A percentile compares a stretch with the other conserved stretches of the same genome.
Conservation (phyloP, 2,113 vertebrate species). For the Strix aluco region DNA sequence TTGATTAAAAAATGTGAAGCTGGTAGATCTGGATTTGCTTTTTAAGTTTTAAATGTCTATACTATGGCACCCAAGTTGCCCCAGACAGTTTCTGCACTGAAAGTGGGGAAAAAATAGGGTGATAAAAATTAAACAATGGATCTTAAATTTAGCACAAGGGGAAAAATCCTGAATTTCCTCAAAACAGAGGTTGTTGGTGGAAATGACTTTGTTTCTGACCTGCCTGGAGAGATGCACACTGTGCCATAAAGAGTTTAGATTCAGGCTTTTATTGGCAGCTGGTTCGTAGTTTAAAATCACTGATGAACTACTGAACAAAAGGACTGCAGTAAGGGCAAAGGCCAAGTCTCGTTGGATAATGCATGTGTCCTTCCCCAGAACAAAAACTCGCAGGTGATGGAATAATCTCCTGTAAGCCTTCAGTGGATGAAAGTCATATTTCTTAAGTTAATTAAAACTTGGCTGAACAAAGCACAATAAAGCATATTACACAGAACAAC, state of each 20-base stretch:
- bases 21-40: neutral
- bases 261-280: neutral
- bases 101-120: neutral
- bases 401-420: neutral
- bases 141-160: neutral
- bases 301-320: neutral
- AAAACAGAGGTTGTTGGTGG: neutral
- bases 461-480: neutral
- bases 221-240: neutral
- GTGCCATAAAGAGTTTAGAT: neutral
- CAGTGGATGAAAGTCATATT: neutral
- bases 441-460: neutral
- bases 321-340: neutral
- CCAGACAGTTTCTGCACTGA: fast-evolving
- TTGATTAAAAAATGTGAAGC: neutral
- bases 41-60: neutral
- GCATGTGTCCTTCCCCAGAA: neutral
- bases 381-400: neutral
- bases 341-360: neutral
- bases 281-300: neutral
- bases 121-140: neutral
- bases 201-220: neutral
- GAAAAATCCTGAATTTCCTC: neutral
- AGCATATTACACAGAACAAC: neutral
- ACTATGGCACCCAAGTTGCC: neutral